Percentiles rank a stretch among this genome's conserved stretches.
Conservation (phyloP, 2,888 invertebrate species). For the Trachelus stipa region DNA sequence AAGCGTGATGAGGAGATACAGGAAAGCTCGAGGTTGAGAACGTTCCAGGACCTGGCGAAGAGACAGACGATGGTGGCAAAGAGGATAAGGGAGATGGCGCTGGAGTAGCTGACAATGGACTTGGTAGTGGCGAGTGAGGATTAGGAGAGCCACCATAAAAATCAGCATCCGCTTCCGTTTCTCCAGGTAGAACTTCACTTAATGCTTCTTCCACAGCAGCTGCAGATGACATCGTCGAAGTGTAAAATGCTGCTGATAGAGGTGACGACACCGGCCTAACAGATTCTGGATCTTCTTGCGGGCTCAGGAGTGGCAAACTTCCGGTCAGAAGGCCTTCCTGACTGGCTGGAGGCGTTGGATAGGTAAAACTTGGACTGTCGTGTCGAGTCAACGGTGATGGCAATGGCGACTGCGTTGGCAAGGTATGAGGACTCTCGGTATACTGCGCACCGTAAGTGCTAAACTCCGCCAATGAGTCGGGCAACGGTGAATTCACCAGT, state of each 20-base stretch:
- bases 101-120: slow-evolving; percentile 75
- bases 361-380: slow-evolving; percentile 82
- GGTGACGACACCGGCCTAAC: slow-evolving; percentile 84
- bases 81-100: slow-evolving; percentile 68
- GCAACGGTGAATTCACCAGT: slow-evolving; percentile 81
- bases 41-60: slow-evolving; percentile 58
- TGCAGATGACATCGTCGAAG: slow-evolving; percentile 86
- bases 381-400: slow-evolving; percentile 74
- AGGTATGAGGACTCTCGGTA: slow-evolving; percentile 64
- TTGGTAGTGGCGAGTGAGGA: slow-evolving; percentile 71
- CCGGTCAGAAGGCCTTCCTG: slow-evolving; percentile 83
- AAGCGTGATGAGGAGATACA: slow-evolving; percentile 67
- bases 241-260: slow-evolving; percentile 85
- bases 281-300: slow-evolving; percentile 70
- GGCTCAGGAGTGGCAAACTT: slow-evolving; percentile 62
- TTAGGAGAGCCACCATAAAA: slow-evolving; percentile 68
- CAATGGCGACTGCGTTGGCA: slow-evolving; percentile 72
- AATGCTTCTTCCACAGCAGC: slow-evolving; percentile 89
- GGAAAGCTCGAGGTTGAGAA: slow-evolving; percentile 61
- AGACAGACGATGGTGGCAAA: slow-evolving; percentile 63
- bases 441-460: slow-evolving; percentile 77
- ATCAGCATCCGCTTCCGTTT: slow-evolving; percentile 73
- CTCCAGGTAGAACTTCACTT: slow-evolving; percentile 85
- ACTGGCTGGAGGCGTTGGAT: slow-evolving; percentile 90
- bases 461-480: slow-evolving; percentile 85